Base-by-base conservation (phyloP, 2,797 vertebrate species). In the Chiroxiphia lanceolata region DNA sequence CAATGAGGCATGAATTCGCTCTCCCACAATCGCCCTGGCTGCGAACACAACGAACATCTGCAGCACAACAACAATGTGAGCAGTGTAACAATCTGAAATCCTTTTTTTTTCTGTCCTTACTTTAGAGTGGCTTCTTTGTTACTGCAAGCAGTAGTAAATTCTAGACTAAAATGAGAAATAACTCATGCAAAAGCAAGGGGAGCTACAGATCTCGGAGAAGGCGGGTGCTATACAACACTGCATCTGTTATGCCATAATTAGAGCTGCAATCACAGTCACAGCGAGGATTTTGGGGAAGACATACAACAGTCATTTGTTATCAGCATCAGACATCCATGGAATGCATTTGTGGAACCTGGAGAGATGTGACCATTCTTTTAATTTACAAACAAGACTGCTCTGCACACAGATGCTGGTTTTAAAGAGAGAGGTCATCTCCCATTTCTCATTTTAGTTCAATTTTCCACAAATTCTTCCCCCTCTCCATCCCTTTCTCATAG, bases 221-320 rank as follows among this genome's bases (percentile, higher is more conserved):
- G 89, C 38, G 77, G 95, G 87, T 85, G 91, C 91, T 64, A 75
- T 5, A 56, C 76, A 91, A 93, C 91, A 53, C 76, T 68, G 85
- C 87, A 90, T 95, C 89, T 94, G 94, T 77, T 83, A 33, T 59
- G 72, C 94, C 83, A 68, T 71, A 93, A 94, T 95, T 94, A 94
- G 95, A 94, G 85, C 85, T 50, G 79, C 83, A 53, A 25, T 87
- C 91, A 50, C 93, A 86, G 71, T 19, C 89, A 44, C 82, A 23
- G 91, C 5, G 2, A 93, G 84, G 70, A 70, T 94, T 94, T 85
- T 29, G 65, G 93, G 91, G 53, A 93, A 85, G 87, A 93, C 31
- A 0, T 21, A 70, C 76, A 90, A n/a, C 88, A 87, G 89, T 19
- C 87, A 75, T 53, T 93, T 88, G 64, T 77, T 86, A 94, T 42